Conservation (phyloP, 2,888 invertebrate species). For the Andrena fulva region DNA sequence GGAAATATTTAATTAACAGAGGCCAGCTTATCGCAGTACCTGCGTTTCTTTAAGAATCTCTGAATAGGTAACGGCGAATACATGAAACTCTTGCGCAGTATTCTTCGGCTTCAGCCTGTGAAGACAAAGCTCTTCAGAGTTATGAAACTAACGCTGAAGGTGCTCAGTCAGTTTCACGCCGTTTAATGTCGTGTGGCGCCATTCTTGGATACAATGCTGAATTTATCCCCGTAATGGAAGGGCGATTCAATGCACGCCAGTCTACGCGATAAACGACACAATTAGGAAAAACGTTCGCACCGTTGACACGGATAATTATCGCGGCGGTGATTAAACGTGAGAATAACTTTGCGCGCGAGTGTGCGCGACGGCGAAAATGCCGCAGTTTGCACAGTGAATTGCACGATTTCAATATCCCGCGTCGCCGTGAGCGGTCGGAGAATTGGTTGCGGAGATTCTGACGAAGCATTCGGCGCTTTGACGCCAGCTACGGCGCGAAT, state of each 20-base stretch:
- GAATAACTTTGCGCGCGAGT: conserved; percentile 57
- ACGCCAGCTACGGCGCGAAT: neutral
- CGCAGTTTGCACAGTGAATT: conserved; percentile 56
- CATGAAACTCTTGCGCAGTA: neutral
- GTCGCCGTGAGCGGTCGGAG: conserved; percentile 41
- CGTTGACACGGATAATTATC: conserved; percentile 58
- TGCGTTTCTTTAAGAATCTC: no score
- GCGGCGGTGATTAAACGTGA: conserved; percentile 47
- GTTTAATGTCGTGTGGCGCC: neutral
- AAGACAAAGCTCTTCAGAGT: neutral
- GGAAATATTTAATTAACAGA: no score
- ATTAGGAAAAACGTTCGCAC: conserved; percentile 54
- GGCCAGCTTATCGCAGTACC: no score
- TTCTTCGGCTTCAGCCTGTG: neutral
- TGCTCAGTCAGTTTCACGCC: neutral
- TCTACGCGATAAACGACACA: conserved; percentile 39
- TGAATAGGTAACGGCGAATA: neutral
- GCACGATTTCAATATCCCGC: conserved; percentile 60
- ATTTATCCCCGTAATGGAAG: neutral
- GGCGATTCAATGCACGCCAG: conserved; percentile 23
- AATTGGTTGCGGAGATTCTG: conserved; percentile 49
- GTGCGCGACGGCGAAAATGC: conserved; percentile 56
- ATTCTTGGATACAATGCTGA: neutral
- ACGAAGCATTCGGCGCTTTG: conserved; percentile 27
- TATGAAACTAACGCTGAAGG: neutral